Base-by-base conservation (phyloP, 2,113 vertebrate genomes). In the Bothrops jararaca region DNA sequence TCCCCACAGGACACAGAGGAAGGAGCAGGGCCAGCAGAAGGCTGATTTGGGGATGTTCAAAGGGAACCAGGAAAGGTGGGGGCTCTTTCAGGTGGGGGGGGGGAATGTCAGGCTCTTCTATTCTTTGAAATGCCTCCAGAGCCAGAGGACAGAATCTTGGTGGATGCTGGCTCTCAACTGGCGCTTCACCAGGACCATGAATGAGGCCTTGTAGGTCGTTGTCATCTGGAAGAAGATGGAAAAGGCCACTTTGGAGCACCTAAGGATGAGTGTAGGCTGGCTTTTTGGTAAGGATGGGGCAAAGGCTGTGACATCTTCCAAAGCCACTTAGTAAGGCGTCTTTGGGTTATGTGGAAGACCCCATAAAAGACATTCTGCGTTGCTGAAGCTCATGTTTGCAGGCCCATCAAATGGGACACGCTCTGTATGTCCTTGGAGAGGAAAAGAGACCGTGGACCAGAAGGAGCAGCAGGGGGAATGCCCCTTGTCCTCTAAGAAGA, bases 121-220 rank as follows among this genome's bases (percentile, higher is more conserved):
- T 50, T 50, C 48, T 9, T 50, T 50, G 48, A 50, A 50, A 50
- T 50, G 48, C 48, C 48, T 50, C 48, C 54, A 56, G 15, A 5
- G 4, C 64, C 12, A 18, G n/a, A 15, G 13, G 6, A 74, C 2
- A 34, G n/a, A 34, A 74, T 18, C 64, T 34, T 34, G 54, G 53
- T 15, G 64, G 13, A 18, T 18, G 64, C 2, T 18, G 15, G n/a
- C 2, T 39, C 13, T 34, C 69, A 6, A 3, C 13, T 7, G n/a
- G 5, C 1, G 0, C 5, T 74, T 74, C 69, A 7, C n/a, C n/a
- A 7, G 2, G n/a, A 18, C 34, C 5, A 1, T 74, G n/a, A 18
- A 74, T 2, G 29, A 34, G 64, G 29, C 60, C 4, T n/a, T 69
- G 60, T 15, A 5, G 29, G n/a, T 18, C 4, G 1, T 69, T 69